Evolutionary conservation across 2,113 vertebrate genomes (phyloP).

Genomic region (Stictonetta naevosa): DNA sequence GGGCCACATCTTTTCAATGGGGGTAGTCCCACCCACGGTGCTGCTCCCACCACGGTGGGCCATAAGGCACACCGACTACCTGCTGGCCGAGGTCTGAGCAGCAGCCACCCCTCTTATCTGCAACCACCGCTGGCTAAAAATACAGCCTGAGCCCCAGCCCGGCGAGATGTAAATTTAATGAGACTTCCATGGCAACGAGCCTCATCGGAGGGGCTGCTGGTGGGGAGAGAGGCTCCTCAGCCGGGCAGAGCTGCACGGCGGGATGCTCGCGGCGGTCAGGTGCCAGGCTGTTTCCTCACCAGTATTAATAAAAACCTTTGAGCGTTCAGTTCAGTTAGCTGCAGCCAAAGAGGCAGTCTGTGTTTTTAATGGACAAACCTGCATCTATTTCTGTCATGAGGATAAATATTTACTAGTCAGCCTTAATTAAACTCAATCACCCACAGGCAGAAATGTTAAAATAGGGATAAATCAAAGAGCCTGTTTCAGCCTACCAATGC

Average conservation of each 20-base stretch:
- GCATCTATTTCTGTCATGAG: slow-evolving; percentile 53
- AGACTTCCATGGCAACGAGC: slow-evolving; percentile 83
- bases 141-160: slow-evolving; percentile 75
- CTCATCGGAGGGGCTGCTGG: slow-evolving; percentile 58
- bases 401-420: slow-evolving; percentile 76
- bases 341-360: slow-evolving; percentile 7
- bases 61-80: not conserved
- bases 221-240: slow-evolving; percentile 22
- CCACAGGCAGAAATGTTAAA: slow-evolving; percentile 57
- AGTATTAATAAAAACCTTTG: not conserved
- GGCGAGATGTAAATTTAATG: slow-evolving; percentile 81
- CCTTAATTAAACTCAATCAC: slow-evolving; percentile 68
- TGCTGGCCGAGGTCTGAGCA: not conserved
- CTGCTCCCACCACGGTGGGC: not conserved
- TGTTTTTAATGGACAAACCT: slow-evolving; percentile 60
- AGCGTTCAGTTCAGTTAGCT: slow-evolving; percentile 8
- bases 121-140: slow-evolving; percentile 79
- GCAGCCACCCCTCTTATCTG: not conserved
- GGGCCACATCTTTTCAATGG: not conserved
- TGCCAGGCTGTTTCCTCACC: not conserved
- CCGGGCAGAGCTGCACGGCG: not conserved
- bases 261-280: not conserved
- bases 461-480: slow-evolving; percentile 33
- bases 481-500: slow-evolving; percentile 14
- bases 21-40: not conserved